Evolutionary conservation across 1,140 invertebrate species (phyloP), one percentile per base, ranked within the genome.

Genomic region (Caenorhabditis brenneri): DNA sequence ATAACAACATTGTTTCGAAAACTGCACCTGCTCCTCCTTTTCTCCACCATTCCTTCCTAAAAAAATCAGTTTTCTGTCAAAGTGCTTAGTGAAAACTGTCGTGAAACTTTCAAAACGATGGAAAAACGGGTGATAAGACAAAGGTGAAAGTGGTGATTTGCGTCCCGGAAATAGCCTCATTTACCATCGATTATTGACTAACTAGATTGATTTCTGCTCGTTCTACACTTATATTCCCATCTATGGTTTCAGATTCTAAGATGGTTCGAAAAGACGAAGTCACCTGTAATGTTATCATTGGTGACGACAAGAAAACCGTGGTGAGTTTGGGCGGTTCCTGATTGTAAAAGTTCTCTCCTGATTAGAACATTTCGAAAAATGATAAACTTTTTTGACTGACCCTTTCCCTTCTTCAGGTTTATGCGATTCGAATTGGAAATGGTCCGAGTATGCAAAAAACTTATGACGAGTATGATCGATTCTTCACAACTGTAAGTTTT

Each of bases 281-380:
- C 51, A 39, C 80, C 33, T 58, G 51, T 24, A 39, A 81, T n/a
- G 53, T 81, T n/a, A 39, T 81, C 7, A 31, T 78, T 16, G 46
- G 58, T 0, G 84, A 85, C 12, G 84, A 85, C 60, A 85, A 82
- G 46, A 85, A 85, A 69, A 74, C 79, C 49, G 80, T 81, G 22
- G 84, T 85, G 29, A 81, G 83, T 81, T 31, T 27, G 4, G 19
- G 7, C 10, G 1, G 16, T 33, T 55, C 79, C 15, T 55, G 1
- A 79, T 29, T 81, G 31, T 19, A n/a, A 16, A 27, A 58, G 16
- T 16, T 81, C 78, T 19, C 5, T 27, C 53, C 79, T 15, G 22
- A 10, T 24, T n/a, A n/a, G n/a, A n/a, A n/a, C n/a, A n/a, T n/a
- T n/a, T n/a, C n/a, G n/a, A n/a, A n/a, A n/a, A n/a, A n/a, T n/a